Evolutionary conservation across 2,797 vertebrate species (phyloP), one percentile per base, ranked within the genome.

Genomic region (Oreortyx pictus): DNA sequence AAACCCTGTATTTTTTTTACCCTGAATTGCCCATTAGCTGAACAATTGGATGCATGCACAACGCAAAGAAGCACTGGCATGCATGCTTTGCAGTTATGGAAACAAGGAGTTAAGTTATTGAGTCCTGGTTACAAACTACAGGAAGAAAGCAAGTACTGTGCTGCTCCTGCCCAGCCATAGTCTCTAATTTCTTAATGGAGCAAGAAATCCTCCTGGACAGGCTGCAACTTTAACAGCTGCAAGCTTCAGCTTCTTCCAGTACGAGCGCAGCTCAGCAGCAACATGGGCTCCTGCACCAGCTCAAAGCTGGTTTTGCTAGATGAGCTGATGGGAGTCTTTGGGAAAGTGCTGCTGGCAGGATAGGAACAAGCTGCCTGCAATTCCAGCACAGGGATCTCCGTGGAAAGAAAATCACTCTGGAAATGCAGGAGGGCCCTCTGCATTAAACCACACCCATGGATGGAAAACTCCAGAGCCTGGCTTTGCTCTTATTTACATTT

Each of bases 111-210:
- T 93, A 92, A 78, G 44, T 52, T 68, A 73, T 65, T 73, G 44
- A 24, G 57, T 56, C 35, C 73, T 57, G 68, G 50, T 6, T 75
- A 90, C 27, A 74, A 68, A 18, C 65, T 62, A 67, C 0, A 0
- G 78, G 77, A 92, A 62, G 39, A 89, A 85, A 59, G 2, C 7
- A 86, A 92, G 73, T 66, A 23, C 33, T 9, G 44, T 9, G 39
- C 64, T 79, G 62, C 77, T 89, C 56, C 64, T 11, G 3, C 59
- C 70, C 43, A 37, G 43, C 47, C 44, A 64, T 18, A 57, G 65
- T 25, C 81, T 93, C 82, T 62, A 49, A 80, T 82, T 85, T 90
- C 90, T 68, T 89, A 92, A 92, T 57, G 84, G 60, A 92, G 62
- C 50, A 90, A 75, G 56, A 92, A 93, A 94, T 61, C 66, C 77